Evolutionary conservation across 2,797 vertebrate species (phyloP).

Genomic region (Kryptolebias ocellatus): DNA sequence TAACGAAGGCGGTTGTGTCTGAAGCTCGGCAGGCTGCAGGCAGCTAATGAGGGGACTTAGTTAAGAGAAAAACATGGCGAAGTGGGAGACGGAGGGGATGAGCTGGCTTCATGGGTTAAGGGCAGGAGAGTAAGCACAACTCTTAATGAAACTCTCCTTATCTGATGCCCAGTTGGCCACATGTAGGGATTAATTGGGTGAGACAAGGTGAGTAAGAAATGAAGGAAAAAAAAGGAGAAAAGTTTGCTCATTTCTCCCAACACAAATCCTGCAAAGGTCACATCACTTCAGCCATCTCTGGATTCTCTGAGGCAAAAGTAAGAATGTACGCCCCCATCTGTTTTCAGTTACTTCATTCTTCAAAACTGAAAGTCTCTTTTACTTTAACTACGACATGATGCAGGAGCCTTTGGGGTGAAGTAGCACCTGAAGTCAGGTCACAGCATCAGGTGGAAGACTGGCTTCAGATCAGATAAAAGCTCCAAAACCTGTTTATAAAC

Average conservation of each 20-base stretch:
- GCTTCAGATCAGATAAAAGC: too few species aligned
- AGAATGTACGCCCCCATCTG: neutral
- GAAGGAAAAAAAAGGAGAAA: neutral
- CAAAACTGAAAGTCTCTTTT: neutral
- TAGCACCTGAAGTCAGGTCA: neutral
- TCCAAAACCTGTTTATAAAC: too few species aligned
- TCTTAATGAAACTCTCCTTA: slow-evolving; percentile 46
- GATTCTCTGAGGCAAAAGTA: neutral
- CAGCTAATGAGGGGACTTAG: slow-evolving; percentile 64
- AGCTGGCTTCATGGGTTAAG: slow-evolving; percentile 6
- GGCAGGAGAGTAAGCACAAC: neutral
- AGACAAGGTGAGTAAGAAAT: slow-evolving; percentile 7
- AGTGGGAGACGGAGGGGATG: slow-evolving; percentile 2
- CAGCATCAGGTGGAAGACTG: neutral
- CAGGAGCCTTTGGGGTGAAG: slow-evolving; percentile 1
- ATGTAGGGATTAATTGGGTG: slow-evolving; percentile 50
- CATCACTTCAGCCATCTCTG: neutral
- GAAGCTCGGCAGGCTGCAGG: slow-evolving; percentile 49
- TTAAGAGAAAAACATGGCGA: slow-evolving; percentile 37
- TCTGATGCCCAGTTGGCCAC: slow-evolving; percentile 41
- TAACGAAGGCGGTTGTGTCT: slow-evolving; percentile 59
- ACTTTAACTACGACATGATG: neutral
- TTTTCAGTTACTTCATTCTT: neutral
- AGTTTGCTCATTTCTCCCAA: neutral
- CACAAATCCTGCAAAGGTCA: slow-evolving; percentile 10